Evolutionary conservation across 2,888 invertebrate genomes (phyloP).

Genomic region (Thyatira batis): DNA sequence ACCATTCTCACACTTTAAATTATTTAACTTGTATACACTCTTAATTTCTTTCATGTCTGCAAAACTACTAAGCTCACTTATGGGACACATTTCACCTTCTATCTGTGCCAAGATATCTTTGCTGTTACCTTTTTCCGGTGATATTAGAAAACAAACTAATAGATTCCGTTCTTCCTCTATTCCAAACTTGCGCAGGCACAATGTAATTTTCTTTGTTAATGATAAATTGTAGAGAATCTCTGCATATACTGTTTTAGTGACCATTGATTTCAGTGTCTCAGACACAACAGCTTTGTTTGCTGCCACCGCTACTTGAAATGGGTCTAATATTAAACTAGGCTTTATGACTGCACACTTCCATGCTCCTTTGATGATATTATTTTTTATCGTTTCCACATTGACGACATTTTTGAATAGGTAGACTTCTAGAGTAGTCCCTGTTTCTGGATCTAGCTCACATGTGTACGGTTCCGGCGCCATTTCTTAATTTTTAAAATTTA

Average conservation of each 20-base stretch:
- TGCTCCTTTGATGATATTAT: constrained; percentile 78
- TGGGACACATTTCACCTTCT: constrained; percentile 76
- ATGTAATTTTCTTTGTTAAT: constrained; percentile 85
- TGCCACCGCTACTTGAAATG: constrained; percentile 83
- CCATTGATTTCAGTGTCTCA: constrained; percentile 70
- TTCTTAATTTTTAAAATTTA: constrained; percentile 10
- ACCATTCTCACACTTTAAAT: constrained; percentile 60
- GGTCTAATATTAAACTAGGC: constrained; percentile 82
- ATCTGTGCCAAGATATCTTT: constrained; percentile 70
- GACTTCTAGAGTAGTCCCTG: constrained; percentile 66
- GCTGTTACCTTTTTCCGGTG: constrained; percentile 37
- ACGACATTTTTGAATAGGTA: constrained; percentile 82
- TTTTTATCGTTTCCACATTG: constrained; percentile 80
- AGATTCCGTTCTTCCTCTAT: constrained; percentile 62
- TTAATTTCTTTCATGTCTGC: constrained; percentile 78
- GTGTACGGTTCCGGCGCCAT: constrained; percentile 47
- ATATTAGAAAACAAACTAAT: constrained; percentile 59
- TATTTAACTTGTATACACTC: constrained; percentile 83
- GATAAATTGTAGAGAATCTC: constrained; percentile 88
- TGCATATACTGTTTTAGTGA: constrained; percentile 84
- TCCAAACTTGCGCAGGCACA: constrained; percentile 86
- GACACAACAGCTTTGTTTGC: constrained; percentile 85
- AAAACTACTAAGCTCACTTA: constrained; percentile 71
- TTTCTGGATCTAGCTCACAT: constrained; percentile 69
- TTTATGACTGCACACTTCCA: constrained; percentile 85